Evolutionary conservation across 2,797 vertebrate genomes (phyloP).

Genomic region (Pseudochromis fuscus): DNA sequence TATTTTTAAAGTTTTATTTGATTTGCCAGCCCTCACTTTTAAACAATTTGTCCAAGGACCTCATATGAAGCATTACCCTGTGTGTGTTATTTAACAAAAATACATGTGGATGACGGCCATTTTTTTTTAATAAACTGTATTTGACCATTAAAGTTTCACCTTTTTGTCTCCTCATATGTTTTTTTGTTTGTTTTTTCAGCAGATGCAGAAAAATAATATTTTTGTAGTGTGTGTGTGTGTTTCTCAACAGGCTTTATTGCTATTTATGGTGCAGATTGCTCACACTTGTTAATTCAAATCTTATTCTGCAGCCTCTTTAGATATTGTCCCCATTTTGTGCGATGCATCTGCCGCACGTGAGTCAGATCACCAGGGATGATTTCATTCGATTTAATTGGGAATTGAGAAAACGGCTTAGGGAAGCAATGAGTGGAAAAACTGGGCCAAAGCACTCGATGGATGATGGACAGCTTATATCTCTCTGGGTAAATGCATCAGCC

Average conservation of each 20-base stretch:
- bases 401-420: conserved; percentile 60
- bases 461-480: conserved; percentile 33
- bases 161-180: too few species aligned
- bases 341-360: conserved; percentile 43
- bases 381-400: conserved; percentile 71
- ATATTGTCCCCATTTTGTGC: conserved; percentile 31
- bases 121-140: too few species aligned
- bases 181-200: too few species aligned
- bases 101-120: too few species aligned
- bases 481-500: not conserved
- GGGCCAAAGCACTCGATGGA: conserved; percentile 57
- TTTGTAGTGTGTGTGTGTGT: not conserved
- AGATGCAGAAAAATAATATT: too few species aligned
- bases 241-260: not conserved
- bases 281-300: not conserved
- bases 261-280: conserved; percentile 27
- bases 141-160: too few species aligned
- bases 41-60: too few species aligned
- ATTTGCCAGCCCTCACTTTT: too few species aligned
- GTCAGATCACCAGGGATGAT: conserved; percentile 52
- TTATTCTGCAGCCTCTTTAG: conserved; percentile 18
- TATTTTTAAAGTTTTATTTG: too few species aligned
- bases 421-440: conserved; percentile 64
- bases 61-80: too few species aligned
- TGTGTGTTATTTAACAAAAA: too few species aligned